Percentiles rank a stretch among this genome's conserved stretches.
Conservation (phyloP, 1,140 invertebrate species). For the Elymnias hypermnestra region DNA sequence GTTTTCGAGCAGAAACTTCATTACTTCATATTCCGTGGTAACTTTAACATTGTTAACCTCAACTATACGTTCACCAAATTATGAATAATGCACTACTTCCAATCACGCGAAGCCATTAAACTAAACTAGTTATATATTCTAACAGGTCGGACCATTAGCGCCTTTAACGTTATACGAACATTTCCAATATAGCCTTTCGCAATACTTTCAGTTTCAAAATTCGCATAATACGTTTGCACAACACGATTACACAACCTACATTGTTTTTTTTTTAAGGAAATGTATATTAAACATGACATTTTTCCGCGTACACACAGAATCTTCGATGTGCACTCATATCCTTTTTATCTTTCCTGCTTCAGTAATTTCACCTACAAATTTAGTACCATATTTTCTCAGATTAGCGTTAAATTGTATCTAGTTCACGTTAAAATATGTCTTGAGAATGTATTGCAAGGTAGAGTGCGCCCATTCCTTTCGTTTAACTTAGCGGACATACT, state of each 20-base stretch:
- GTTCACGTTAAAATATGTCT: too few relatives aligned
- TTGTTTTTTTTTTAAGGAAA: slow-evolving; percentile 8
- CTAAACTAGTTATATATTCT: slow-evolving; percentile 21
- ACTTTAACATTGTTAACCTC: slow-evolving; percentile 6
- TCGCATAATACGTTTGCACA: slow-evolving; percentile 43
- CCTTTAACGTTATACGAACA: slow-evolving; percentile 30
- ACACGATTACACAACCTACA: slow-evolving; percentile 34
- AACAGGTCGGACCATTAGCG: slow-evolving; percentile 36
- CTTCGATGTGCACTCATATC: too few relatives aligned
- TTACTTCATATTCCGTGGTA: too few relatives aligned
- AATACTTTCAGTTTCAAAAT: slow-evolving; percentile 66
- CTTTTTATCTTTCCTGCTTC: too few relatives aligned
- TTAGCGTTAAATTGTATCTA: too few relatives aligned
- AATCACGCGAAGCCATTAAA: slow-evolving; percentile 10
- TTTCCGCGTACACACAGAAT: not conserved
- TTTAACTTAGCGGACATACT: slow-evolving; percentile 23
- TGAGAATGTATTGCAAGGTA: too few relatives aligned
- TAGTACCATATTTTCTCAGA: too few relatives aligned
- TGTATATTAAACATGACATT: not conserved
- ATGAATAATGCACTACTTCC: not conserved
- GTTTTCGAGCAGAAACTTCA: too few relatives aligned
- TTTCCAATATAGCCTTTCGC: slow-evolving; percentile 39
- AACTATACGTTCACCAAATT: not conserved
- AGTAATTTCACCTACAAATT: too few relatives aligned
- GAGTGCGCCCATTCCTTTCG: too few relatives aligned